A percentile compares a stretch with the other conserved stretches of the same genome.
These are phyloP conservation scores for Andricus curvator DNA, from an alignment of 2,888 invertebrate species.

Conservation along the genomic window DNA sequence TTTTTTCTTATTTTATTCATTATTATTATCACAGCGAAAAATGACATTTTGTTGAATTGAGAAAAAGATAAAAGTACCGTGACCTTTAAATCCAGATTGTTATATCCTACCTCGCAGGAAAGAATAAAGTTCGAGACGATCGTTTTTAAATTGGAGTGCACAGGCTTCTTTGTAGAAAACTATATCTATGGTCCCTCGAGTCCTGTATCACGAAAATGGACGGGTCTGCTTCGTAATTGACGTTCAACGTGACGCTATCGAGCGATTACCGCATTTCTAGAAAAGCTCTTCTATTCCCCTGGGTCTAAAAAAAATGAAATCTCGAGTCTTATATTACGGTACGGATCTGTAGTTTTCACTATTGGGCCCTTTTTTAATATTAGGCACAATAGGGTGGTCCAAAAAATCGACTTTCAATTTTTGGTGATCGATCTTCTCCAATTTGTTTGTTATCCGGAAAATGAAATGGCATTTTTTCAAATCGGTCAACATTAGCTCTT, in stretches of 20 bases:
- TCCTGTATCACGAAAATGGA: slow-evolving; percentile 25
- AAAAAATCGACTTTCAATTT: no score
- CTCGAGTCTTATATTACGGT: background rate
- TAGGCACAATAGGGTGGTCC: background rate
- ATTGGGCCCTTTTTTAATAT: background rate
- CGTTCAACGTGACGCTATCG: slow-evolving; percentile 25
- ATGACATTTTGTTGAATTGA: no score
- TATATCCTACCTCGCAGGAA: no score
- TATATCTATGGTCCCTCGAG: slow-evolving; percentile 28
- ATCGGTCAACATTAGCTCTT: no score
- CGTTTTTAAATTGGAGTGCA: slow-evolving; percentile 34
- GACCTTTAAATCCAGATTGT: no score
- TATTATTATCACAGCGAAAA: no score
- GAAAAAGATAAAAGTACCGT: no score
- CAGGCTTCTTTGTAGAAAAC: slow-evolving; percentile 26
- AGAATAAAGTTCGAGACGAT: background rate
- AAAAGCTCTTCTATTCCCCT: slow-evolving; percentile 7
- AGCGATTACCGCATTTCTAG: slow-evolving; percentile 16
- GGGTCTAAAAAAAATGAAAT: background rate
- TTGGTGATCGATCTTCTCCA: no score
- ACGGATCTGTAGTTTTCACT: background rate
- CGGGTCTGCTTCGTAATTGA: slow-evolving; percentile 21
- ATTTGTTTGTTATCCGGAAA: no score
- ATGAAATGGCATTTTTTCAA: no score
- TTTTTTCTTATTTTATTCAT: no score